Conservation (phyloP, 1,140 invertebrate genomes). For the Ceratitis capitata region DNA sequence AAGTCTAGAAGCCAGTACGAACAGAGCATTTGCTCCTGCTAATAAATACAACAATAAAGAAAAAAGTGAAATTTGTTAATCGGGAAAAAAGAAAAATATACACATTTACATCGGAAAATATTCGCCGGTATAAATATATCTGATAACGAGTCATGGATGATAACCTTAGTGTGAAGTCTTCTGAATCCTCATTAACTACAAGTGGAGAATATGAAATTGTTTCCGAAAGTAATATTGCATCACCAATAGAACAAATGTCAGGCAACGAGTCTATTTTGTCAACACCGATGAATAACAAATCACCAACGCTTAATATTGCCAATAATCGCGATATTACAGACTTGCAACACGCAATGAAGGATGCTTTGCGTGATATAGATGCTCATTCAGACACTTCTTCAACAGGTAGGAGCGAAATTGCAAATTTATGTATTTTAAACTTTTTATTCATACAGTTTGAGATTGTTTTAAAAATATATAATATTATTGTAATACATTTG, state of each 20-base stretch:
- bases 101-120: neutral
- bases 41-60: neutral
- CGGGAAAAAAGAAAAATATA: neutral
- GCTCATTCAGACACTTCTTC: slow-evolving; percentile 48
- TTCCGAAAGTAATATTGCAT: slow-evolving; percentile 63
- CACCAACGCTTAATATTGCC: slow-evolving; percentile 78
- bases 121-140: neutral
- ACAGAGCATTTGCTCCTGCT: neutral
- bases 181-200: slow-evolving; percentile 79
- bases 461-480: too few relatives aligned
- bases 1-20: neutral
- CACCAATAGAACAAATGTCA: slow-evolving; percentile 50
- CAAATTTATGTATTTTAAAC: too few relatives aligned
- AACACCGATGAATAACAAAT: slow-evolving; percentile 60
- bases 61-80: neutral
- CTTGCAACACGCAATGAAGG: slow-evolving; percentile 77
- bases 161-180: slow-evolving; percentile 80
- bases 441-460: too few relatives aligned
- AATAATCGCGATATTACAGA: slow-evolving; percentile 79
- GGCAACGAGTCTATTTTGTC: slow-evolving; percentile 53
- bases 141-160: slow-evolving; percentile 73
- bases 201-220: slow-evolving; percentile 89
- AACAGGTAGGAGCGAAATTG: slow-evolving; percentile 4
- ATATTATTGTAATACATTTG: too few relatives aligned
- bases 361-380: slow-evolving; percentile 72